These are phyloP conservation scores for Neuroscelio doddi DNA, from an alignment of 2,888 invertebrate species.

Conservation along the genomic window DNA sequence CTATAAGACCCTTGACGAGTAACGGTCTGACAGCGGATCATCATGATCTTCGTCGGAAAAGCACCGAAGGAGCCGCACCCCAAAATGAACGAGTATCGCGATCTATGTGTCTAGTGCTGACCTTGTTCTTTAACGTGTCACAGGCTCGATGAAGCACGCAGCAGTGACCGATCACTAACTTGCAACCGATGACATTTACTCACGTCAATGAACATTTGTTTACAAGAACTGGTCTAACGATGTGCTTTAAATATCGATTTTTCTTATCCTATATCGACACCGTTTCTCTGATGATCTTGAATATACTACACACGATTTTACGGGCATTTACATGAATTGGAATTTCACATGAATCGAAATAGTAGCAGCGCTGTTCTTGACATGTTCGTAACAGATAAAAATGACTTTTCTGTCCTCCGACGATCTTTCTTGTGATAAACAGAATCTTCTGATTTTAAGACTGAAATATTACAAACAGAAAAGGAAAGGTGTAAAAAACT, in stretches of 20 bases:
- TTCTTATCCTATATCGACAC: neutral
- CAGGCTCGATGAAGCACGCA: too few species aligned
- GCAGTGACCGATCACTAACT: constrained; percentile 54
- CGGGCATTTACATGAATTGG: constrained; percentile 7
- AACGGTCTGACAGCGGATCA: constrained; percentile 28
- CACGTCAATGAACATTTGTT: constrained; percentile 55
- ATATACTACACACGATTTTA: neutral
- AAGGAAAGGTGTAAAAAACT: neutral
- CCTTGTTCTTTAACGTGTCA: neutral
- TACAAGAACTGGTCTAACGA: constrained; percentile 24
- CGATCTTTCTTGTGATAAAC: constrained; percentile 13
- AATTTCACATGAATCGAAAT: neutral
- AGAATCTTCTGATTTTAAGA: neutral
- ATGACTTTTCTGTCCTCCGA: constrained; percentile 6
- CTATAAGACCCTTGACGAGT: constrained; percentile 50
- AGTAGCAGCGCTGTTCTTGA: constrained; percentile 4
- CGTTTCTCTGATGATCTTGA: neutral
- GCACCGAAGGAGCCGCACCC: constrained; percentile 17
- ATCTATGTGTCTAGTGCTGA: too few species aligned
- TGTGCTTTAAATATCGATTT: neutral
- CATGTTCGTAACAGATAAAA: constrained; percentile 9
- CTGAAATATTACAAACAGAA: neutral
- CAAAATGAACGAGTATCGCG: too few species aligned
- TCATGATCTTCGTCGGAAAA: constrained; percentile 31
- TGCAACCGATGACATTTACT: constrained; percentile 51